Conservation (phyloP, 1,140 invertebrate genomes). For the Drosophila sproati region DNA sequence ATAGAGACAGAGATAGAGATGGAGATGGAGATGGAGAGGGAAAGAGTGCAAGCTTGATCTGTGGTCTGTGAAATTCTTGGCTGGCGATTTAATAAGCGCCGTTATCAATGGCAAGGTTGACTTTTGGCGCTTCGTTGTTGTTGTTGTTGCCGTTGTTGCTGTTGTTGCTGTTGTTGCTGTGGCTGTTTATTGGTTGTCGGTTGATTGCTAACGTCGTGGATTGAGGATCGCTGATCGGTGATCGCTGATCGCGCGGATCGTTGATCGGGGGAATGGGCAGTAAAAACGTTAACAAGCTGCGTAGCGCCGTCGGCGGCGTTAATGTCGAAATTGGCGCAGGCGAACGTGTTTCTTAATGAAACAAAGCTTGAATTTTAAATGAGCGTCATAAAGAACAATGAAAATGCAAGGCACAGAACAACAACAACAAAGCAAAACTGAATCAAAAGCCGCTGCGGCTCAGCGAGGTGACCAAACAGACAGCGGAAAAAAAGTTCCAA, state of each 20-base stretch:
- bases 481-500: constrained; percentile 33
- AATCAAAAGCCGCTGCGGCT: constrained; percentile 49
- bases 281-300: constrained; percentile 81
- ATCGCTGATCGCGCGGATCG: constrained; percentile 35
- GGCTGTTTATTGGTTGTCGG: constrained; percentile 23
- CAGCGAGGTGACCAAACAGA: constrained; percentile 1
- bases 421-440: constrained; percentile 59
- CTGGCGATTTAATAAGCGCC: constrained; percentile 16
- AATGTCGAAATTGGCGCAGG: constrained; percentile 78
- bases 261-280: constrained; percentile 49
- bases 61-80: constrained; percentile 17
- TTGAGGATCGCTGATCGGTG: constrained; percentile 23
- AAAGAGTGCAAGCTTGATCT: constrained; percentile 11
- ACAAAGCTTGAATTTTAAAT: constrained; percentile 83
- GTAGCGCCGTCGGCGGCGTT: constrained; percentile 80
- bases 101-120: constrained; percentile 22
- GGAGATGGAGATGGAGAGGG: not conserved
- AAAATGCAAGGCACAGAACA: constrained; percentile 64
- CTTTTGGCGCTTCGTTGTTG: constrained; percentile 28
- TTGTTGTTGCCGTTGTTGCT: constrained; percentile 8
- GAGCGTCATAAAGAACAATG: constrained; percentile 81
- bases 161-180: constrained; percentile 1
- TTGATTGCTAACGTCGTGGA: constrained; percentile 28
- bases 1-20: not conserved
- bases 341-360: constrained; percentile 82